Conservation (phyloP, 2,797 vertebrate genomes). For the Myiotriccus ornatus region DNA sequence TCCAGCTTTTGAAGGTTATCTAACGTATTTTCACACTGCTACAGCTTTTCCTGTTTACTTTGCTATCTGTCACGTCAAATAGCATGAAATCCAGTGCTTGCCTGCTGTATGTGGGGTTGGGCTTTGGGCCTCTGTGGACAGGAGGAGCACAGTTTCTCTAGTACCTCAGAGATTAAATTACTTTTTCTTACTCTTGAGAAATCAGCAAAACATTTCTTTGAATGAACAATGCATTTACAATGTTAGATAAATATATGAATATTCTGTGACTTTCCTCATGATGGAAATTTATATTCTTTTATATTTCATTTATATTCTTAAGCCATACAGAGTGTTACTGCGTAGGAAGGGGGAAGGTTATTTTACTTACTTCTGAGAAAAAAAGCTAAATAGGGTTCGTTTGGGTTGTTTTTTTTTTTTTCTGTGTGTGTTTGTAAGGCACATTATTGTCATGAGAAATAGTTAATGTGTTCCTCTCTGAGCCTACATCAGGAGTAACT, state of each 20-base stretch:
- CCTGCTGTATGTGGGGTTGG: accelerated
- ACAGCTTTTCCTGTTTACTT: neutral
- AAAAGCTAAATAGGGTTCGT: neutral
- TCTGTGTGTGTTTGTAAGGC: neutral
- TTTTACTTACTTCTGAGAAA: neutral
- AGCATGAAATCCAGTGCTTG: neutral
- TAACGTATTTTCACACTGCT: neutral
- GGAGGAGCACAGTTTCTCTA: neutral
- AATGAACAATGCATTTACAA: neutral
- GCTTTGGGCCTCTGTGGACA: neutral
- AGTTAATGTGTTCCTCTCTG: neutral
- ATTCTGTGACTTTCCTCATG: neutral
- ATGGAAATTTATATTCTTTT: neutral
- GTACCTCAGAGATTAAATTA: neutral
- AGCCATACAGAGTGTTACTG: neutral
- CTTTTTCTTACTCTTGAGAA: neutral
- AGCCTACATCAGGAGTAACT: neutral
- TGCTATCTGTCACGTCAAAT: neutral
- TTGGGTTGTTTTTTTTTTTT: neutral
- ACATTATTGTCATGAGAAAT: neutral
- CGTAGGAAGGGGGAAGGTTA: neutral
- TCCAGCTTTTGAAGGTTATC: neutral
- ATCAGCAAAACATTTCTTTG: neutral
- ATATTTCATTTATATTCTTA: neutral
- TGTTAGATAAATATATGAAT: neutral